phyloP scores from a whole-genome alignment of 1,140 invertebrate species.

The Carposina sasakii region DNA sequence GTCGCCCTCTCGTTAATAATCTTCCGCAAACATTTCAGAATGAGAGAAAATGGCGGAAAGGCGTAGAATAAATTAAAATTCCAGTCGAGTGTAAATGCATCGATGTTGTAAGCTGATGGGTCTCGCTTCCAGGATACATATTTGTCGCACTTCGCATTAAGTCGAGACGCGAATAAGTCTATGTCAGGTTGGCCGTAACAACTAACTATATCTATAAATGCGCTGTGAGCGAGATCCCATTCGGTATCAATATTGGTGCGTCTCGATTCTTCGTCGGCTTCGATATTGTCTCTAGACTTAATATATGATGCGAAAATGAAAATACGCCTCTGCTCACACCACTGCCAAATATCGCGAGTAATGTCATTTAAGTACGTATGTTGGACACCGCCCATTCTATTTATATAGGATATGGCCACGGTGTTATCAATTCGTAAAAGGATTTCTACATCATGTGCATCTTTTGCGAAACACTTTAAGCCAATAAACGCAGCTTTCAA shows the following conservation, averaged over 20 bases:
- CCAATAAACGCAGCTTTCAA: conserved; percentile 28
- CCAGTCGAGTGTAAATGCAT: background rate
- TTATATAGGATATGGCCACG: conserved; percentile 30
- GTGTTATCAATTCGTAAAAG: conserved; percentile 31
- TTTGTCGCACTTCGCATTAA: background rate
- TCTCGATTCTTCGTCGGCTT: conserved; percentile 31
- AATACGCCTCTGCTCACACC: conserved; percentile 32
- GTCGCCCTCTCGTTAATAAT: no score
- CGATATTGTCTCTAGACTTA: conserved; percentile 26
- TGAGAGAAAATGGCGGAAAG: no score
- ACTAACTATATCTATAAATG: background rate
- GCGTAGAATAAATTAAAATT: no score
- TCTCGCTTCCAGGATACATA: background rate
- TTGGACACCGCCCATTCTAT: conserved; percentile 30
- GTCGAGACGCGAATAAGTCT: background rate
- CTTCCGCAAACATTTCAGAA: no score
- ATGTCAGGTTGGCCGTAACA: no score
- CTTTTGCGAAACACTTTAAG: conserved; percentile 30
- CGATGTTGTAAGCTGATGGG: background rate
- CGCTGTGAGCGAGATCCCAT: conserved; percentile 5
- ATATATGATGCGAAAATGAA: conserved; percentile 31
- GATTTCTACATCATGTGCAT: conserved; percentile 1
- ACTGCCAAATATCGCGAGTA: conserved; percentile 28
- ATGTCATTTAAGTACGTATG: conserved; percentile 23
- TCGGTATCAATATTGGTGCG: conserved; percentile 24